Conservation (phyloP, 2,888 invertebrate genomes). For the Cheilosia pagana region DNA sequence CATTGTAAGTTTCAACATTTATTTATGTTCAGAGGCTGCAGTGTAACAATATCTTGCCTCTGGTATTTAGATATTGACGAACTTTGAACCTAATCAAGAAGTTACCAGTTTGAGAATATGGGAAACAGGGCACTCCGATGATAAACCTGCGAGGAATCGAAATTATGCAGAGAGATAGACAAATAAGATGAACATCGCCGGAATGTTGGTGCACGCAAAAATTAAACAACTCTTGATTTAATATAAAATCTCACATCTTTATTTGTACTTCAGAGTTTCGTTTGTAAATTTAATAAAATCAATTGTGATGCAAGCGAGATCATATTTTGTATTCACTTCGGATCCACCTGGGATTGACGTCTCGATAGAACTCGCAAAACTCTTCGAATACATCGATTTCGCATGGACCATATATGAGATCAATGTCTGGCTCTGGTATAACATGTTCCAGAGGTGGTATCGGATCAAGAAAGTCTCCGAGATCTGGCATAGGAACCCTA, state of each 20-base stretch:
- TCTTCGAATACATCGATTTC: constrained; percentile 58
- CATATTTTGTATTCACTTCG: constrained; percentile 44
- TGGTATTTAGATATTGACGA: too few relatives aligned
- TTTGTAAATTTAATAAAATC: constrained; percentile 23
- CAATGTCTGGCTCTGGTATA: constrained; percentile 77
- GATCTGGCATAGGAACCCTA: constrained; percentile 76
- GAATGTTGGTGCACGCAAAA: too few relatives aligned
- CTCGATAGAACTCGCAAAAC: constrained; percentile 61
- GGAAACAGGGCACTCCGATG: too few relatives aligned
- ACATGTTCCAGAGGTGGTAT: constrained; percentile 74
- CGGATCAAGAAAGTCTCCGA: constrained; percentile 78
- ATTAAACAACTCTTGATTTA: not conserved
- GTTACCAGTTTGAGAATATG: too few relatives aligned
- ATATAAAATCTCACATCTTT: constrained; percentile 57
- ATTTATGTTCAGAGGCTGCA: too few relatives aligned
- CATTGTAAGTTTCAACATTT: too few relatives aligned
- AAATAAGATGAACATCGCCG: too few relatives aligned
- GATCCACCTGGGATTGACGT: constrained; percentile 66
- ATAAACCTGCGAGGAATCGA: too few relatives aligned
- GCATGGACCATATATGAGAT: constrained; percentile 50
- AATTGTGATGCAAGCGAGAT: constrained; percentile 15
- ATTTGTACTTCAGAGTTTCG: constrained; percentile 67
- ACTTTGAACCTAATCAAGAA: too few relatives aligned
- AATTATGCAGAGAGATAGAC: too few relatives aligned
- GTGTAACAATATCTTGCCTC: too few relatives aligned